Conservation (phyloP, 2,888 invertebrate species). For the Eilema caniola region DNA sequence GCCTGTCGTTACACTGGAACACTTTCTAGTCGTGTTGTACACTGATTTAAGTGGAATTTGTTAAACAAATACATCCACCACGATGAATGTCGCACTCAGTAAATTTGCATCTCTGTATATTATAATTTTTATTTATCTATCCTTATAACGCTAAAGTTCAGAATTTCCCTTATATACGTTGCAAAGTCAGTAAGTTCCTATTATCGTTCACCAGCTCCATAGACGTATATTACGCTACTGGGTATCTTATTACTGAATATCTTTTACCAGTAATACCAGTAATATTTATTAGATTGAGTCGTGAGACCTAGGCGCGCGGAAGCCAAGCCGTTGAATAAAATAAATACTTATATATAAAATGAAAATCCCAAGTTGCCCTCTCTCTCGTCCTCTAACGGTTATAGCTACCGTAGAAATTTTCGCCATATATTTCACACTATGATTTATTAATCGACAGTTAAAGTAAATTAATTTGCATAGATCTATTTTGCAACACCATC, state of each 20-base stretch:
- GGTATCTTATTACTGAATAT: slow-evolving; percentile 81
- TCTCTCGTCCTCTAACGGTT: slow-evolving; percentile 60
- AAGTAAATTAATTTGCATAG: slow-evolving; percentile 19
- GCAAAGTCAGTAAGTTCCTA: slow-evolving; percentile 70
- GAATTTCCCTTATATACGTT: slow-evolving; percentile 54
- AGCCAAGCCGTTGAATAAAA: slow-evolving; percentile 71
- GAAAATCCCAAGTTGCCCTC: slow-evolving; percentile 57
- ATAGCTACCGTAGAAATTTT: slow-evolving; percentile 44
- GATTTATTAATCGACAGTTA: slow-evolving; percentile 33
- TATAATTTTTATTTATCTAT: slow-evolving; percentile 40
- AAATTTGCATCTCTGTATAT: slow-evolving; percentile 29
- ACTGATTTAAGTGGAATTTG: slow-evolving; percentile 63
- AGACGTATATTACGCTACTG: slow-evolving; percentile 73
- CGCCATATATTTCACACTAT: slow-evolving; percentile 23
- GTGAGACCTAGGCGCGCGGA: slow-evolving; percentile 78
- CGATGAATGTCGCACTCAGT: slow-evolving; percentile 37
- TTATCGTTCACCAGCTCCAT: slow-evolving; percentile 69
- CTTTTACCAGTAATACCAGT: slow-evolving; percentile 72
- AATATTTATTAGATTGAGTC: slow-evolving; percentile 86
- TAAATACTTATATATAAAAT: slow-evolving; percentile 70
- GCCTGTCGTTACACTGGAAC: slow-evolving; percentile 71
- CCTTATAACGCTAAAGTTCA: slow-evolving; percentile 33
- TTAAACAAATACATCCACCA: slow-evolving; percentile 55
- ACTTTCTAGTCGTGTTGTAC: slow-evolving; percentile 72
- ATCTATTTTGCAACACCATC: slow-evolving; percentile 18